Conservation (phyloP, 2,797 vertebrate genomes). For the Helostoma temminkii region DNA sequence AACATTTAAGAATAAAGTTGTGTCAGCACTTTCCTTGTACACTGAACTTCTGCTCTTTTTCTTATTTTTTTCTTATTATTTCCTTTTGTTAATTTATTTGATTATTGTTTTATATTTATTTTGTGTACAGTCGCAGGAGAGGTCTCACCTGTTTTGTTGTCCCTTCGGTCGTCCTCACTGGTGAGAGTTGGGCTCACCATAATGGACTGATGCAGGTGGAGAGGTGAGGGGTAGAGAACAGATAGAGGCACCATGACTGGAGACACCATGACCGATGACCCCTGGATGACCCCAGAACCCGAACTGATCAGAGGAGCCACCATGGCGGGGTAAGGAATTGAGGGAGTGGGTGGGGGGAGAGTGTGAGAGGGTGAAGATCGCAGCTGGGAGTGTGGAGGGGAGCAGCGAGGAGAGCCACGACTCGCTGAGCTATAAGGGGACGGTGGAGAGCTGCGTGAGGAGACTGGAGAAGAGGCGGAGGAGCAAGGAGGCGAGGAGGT, state of each 20-base stretch:
- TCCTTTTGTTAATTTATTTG: neutral
- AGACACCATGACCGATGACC: slow-evolving; percentile 75
- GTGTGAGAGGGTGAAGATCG: slow-evolving; percentile 85
- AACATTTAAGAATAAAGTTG: neutral
- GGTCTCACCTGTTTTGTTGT: slow-evolving; percentile 69
- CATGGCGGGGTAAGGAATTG: slow-evolving; percentile 86
- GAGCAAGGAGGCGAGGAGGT: slow-evolving; percentile 87
- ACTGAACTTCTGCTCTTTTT: neutral
- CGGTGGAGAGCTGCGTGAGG: slow-evolving; percentile 83
- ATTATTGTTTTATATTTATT: neutral
- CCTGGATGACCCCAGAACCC: slow-evolving; percentile 65
- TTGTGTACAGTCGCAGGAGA: neutral
- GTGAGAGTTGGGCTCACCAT: slow-evolving; percentile 85
- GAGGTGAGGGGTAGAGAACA: slow-evolving; percentile 89
- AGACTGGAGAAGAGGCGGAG: slow-evolving; percentile 79
- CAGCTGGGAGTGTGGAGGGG: slow-evolving; percentile 85
- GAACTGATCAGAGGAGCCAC: slow-evolving; percentile 82
- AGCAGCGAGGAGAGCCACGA: slow-evolving; percentile 83
- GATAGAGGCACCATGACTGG: slow-evolving; percentile 89
- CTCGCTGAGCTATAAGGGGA: slow-evolving; percentile 75
- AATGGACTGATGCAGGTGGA: slow-evolving; percentile 89
- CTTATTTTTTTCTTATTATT: neutral
- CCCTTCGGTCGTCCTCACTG: slow-evolving; percentile 82
- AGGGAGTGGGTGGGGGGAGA: slow-evolving; percentile 75
- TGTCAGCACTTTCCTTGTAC: neutral